Base-by-base conservation (phyloP, 1,140 invertebrate species). In the Stratiolaelaps scimitus region DNA sequence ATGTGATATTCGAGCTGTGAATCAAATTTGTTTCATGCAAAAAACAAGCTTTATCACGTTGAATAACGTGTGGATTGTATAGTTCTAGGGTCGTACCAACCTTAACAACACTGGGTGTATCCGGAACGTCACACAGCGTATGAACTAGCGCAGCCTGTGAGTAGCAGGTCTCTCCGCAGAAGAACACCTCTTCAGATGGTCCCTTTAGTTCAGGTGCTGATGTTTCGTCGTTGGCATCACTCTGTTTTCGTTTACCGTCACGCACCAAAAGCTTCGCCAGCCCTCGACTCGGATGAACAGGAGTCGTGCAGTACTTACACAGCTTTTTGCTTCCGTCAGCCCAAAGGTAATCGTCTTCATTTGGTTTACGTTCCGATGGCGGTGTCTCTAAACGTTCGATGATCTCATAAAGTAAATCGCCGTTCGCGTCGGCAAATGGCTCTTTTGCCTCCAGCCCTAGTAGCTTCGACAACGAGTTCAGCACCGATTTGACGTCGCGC, bases 291-390 rank as follows among this genome's bases (percentile, higher is more conserved):
- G 89, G 76, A 30, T 17, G 28, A 69, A 93, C 88, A 15, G 90
- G 85, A 56, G 90, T 85, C 74, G 92, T 89, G 77, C 90, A 95
- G 72, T 91, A 87, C 34, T 85, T 81, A 76, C 92, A 95, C 75
- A 92, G 92, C 73, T 88, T 89, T 0, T 86, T 86, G 46, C 88
- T 87, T 20, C 76, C 74, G 74, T 90, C 89, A 17, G 93, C 76
- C 34, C 53, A 60, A 34, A 60, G 53, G 23, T 60, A 60, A 15
- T 60, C 53, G 20, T 19, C 53, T 17, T 60, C 53, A 10, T 40
- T 10, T 26, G 26, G 53, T 34, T 60, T 60, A 15, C 53, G 53
- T 34, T 60, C 53, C 2, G 53, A 60, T 34, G 53, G 23, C 17
- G 53, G 53, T 20, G 23, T 26, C 23, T 60, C 53, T 23, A 60